Evolutionary conservation across 2,888 invertebrate species (phyloP), one percentile per base, ranked within the genome.

Genomic region (Cosmia pyralina): DNA sequence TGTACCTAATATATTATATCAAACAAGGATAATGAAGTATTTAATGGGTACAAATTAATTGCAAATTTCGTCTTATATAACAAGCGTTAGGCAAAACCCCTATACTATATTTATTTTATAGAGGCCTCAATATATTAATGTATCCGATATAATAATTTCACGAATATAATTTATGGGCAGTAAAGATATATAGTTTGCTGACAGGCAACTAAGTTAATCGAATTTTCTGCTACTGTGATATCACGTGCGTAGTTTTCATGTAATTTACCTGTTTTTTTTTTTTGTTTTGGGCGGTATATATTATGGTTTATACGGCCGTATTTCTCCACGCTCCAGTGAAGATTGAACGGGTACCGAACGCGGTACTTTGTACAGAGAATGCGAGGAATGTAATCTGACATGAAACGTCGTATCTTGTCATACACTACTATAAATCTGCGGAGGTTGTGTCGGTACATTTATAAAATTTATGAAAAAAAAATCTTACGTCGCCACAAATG

Each of bases 241-340:
- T 92, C 94, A 94, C 93, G 94, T 94, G 87, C 87, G 90, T 87
- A 90, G 86, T 90, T 92, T 90, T 89, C 89, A 80, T 88, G 90
- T 92, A 92, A 91, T 92, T 92, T 91, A 92, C 92, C 92, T 92
- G 92, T 92, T 93, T 93, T 92, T 93, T 93, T 92, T 93, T 93
- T 90, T 34, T 34, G n/a, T n/a, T n/a, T 28, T 28, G 88, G 82
- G 82, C 75, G 86, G 88, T 90, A 91, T 91, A 89, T 92, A 90
- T 91, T 92, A 91, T 88, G 90, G 89, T 89, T 90, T 90, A 89
- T 90, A 90, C 88, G 92, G 91, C 85, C 93, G 91, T 94, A 93
- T 94, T 93, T 94, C 92, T 92, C 89, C 85, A 85, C 91, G 93
- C 93, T 90, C 83, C 91, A 89, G 85, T 90, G 91, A 87, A 93